A percentile compares a stretch with the other conserved stretches of the same genome.
Evolutionary conservation across 2,797 vertebrate genomes (phyloP).

Genomic region (Fratercula arctica): DNA sequence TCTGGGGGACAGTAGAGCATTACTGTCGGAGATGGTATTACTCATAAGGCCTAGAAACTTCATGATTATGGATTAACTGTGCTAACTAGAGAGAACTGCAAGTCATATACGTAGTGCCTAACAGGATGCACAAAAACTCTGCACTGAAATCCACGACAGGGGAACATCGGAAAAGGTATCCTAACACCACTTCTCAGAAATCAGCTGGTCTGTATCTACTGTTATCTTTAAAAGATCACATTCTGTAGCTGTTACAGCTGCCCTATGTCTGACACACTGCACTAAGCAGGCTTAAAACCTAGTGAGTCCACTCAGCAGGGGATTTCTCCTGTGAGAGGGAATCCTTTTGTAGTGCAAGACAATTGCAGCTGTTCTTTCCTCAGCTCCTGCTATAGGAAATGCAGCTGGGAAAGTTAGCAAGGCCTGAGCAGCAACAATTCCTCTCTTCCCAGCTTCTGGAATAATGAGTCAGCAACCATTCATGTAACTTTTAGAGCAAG

Average conservation of each 20-base stretch:
- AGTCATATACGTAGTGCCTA: neutral
- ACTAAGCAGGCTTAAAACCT: neutral
- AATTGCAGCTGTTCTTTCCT: slow-evolving; percentile 1
- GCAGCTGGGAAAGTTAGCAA: neutral
- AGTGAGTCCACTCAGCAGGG: neutral
- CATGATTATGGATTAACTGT: neutral
- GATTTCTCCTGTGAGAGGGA: neutral
- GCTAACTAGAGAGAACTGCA: neutral
- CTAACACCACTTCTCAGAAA: neutral
- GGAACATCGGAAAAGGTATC: neutral
- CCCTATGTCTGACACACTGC: neutral
- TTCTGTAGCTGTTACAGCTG: neutral
- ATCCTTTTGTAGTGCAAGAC: neutral
- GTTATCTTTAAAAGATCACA: neutral
- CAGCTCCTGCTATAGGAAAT: neutral
- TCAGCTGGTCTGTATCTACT: neutral
- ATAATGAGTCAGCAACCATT: neutral
- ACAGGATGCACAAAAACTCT: neutral
- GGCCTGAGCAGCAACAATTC: neutral
- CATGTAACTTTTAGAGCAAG: neutral
- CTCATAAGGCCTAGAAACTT: neutral
- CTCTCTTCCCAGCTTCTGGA: neutral
- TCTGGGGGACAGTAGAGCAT: neutral
- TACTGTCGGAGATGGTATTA: neutral
- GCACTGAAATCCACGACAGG: neutral